These are phyloP conservation scores for Epinotia ramella DNA, from an alignment of 2,888 invertebrate genomes.

Conservation along the genomic window DNA sequence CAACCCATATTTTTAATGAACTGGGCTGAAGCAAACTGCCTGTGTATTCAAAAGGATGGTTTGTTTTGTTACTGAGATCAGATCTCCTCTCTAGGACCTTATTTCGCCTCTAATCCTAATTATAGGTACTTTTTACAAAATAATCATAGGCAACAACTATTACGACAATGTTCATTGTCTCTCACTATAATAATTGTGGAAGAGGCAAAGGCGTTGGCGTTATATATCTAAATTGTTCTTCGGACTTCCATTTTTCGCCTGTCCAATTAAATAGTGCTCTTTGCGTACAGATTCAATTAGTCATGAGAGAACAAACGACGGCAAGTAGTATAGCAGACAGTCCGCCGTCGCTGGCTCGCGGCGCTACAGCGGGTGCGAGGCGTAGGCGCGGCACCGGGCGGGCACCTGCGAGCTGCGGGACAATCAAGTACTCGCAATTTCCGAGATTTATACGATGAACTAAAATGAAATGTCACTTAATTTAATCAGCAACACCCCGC, in stretches of 20 bases:
- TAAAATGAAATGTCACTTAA: slow-evolving; percentile 82
- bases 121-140: background rate
- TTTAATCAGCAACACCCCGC: slow-evolving; percentile 76
- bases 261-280: too few relatives aligned
- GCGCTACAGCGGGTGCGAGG: slow-evolving; percentile 52
- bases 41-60: background rate
- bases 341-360: slow-evolving; percentile 2
- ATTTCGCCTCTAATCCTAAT: background rate
- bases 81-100: background rate
- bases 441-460: slow-evolving; percentile 75
- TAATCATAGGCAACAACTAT: too few relatives aligned
- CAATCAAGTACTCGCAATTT: slow-evolving; percentile 73
- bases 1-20: background rate
- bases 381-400: slow-evolving; percentile 54
- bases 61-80: background rate
- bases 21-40: background rate
- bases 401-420: slow-evolving; percentile 62
- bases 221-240: too few relatives aligned
- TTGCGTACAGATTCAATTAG: background rate
- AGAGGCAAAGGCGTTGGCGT: too few relatives aligned
- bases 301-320: background rate
- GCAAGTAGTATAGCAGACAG: slow-evolving; percentile 13
- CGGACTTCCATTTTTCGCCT: too few relatives aligned
- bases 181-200: background rate
- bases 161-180: background rate